Evolutionary conservation across 2,888 invertebrate genomes (phyloP).

Genomic region (Hirtodrosophila alboralis): DNA sequence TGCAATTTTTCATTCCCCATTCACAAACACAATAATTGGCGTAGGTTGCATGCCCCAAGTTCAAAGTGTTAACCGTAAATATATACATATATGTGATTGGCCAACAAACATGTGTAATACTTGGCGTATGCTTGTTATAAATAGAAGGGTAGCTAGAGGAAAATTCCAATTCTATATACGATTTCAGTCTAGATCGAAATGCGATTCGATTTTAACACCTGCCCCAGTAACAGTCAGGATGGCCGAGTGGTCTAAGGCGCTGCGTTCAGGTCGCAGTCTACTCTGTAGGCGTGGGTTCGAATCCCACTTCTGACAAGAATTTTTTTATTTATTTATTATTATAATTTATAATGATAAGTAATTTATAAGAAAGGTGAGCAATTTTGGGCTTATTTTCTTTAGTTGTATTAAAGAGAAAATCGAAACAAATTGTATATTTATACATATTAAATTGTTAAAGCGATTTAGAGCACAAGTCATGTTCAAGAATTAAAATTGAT

Average conservation of each 20-base stretch:
- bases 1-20: slow-evolving; percentile 62
- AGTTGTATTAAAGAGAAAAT: background rate
- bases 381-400: background rate
- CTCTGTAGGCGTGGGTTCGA: slow-evolving; percentile 84
- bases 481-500: no score
- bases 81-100: no score
- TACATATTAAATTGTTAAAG: no score
- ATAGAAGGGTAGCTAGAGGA: background rate
- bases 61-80: slow-evolving; percentile 63
- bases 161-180: no score
- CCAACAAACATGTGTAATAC: slow-evolving; percentile 52
- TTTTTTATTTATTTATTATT: slow-evolving; percentile 27
- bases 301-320: slow-evolving; percentile 83
- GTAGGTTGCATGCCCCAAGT: slow-evolving; percentile 67
- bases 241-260: slow-evolving; percentile 84
- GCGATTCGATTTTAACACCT: slow-evolving; percentile 14
- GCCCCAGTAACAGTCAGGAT: slow-evolving; percentile 49
- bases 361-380: no score
- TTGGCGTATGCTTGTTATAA: slow-evolving; percentile 54
- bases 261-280: slow-evolving; percentile 84
- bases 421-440: no score
- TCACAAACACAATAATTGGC: slow-evolving; percentile 24
- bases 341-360: no score
- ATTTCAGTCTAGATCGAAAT: slow-evolving; percentile 25
- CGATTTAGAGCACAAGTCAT: no score